Conservation (phyloP, 2,797 vertebrate genomes). For the Emydoidea blandingii region DNA sequence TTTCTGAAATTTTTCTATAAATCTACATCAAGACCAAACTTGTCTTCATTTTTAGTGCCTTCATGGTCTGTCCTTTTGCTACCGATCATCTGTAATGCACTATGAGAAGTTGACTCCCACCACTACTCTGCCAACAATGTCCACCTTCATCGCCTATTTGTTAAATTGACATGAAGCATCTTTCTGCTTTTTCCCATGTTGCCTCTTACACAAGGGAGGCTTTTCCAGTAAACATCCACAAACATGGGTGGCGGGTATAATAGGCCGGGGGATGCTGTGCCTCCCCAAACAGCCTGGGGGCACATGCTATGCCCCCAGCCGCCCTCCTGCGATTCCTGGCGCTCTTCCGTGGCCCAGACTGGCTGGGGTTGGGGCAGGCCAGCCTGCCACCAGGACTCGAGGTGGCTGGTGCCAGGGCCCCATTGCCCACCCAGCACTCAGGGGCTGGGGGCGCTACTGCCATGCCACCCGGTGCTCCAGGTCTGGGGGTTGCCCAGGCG, state of each 20-base stretch:
- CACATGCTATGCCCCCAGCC: no score
- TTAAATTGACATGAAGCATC: background rate
- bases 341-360: no score
- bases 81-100: rapidly evolving
- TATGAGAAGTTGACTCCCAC: background rate
- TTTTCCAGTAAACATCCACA: background rate
- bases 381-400: no score
- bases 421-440: no score
- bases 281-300: no score
- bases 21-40: background rate
- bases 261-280: no score
- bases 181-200: slow-evolving; percentile 11
- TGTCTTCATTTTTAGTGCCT: background rate
- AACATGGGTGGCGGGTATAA: background rate
- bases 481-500: no score
- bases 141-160: background rate
- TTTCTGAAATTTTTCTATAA: background rate
- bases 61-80: background rate
- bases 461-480: rapidly evolving
- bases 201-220: background rate
- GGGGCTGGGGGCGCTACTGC: no score
- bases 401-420: no score
- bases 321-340: no score
- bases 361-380: no score
- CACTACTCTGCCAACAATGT: background rate